Base-by-base conservation (phyloP, 2,888 invertebrate species). In the Baccha elongata region DNA sequence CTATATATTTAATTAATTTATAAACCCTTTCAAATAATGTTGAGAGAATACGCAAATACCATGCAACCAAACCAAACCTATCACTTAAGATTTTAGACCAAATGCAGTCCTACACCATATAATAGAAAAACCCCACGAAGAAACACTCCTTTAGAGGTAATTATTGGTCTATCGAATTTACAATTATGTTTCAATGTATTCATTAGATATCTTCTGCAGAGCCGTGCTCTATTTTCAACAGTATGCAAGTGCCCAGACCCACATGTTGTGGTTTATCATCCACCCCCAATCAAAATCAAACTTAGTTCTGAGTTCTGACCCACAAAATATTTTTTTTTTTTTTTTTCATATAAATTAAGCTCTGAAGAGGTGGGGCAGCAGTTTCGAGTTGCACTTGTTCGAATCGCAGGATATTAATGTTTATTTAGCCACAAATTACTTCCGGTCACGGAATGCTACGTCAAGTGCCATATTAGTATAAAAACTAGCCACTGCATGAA, bases 401-500 rank as follows among this genome's bases (percentile, higher is more conserved):
- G 72, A 78, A 78, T 78, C 72, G 83, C 85, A 86, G 86, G 86
- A 86, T 85, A 86, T 86, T 85, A 85, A 76, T 86, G 84, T 86
- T 86, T 86, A 85, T 85, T 85, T 85, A 85, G 72, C 85, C 85
- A 85, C 85, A 86, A 86, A 85, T 84, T 75, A 85, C 85, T 86
- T 87, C 87, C 87, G 86, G 86, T 87, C 87, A 86, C 87, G 87
- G 53, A 35, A 81, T 46, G 13, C 60, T 72, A 72, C 65, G 71
- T 81, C 76, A 81, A 76, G 75, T 75, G 23, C 52, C 67, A 50
- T 42, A 62, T 62, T 68, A 73, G 48, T 42, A 13, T 23, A 60
- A 62, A 26, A 67, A 48, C 44, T 69, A 74, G 53, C 79, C 72
- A 75, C 55, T 64, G 72, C 55, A 74, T 83, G 60, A 65, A 67